These are phyloP conservation scores for Hypanus sabinus DNA, from an alignment of 2,113 vertebrate species.

Conservation along the genomic window DNA sequence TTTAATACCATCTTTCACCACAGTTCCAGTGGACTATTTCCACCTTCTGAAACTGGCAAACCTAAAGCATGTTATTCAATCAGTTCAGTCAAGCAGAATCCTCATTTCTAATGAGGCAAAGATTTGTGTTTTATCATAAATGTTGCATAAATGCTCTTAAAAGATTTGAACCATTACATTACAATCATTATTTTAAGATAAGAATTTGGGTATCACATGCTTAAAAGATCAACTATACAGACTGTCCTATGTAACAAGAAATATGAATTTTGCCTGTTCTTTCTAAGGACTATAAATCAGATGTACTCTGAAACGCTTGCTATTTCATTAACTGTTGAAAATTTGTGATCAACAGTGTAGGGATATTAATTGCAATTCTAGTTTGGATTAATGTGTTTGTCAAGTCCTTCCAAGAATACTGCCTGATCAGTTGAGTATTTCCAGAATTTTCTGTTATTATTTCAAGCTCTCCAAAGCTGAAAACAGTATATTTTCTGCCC, in stretches of 20 bases:
- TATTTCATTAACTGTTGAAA: not conserved
- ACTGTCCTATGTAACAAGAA: not conserved
- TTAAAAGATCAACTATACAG: not conserved
- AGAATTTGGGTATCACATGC: not conserved
- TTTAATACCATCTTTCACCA: conserved; percentile 18
- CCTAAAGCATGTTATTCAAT: conserved; percentile 9
- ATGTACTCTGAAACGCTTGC: not conserved
- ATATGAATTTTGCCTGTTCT: not conserved
- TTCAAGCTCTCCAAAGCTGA: not conserved
- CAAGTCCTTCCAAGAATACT: not conserved
- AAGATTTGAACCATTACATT: not conserved
- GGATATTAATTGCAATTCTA: not conserved
- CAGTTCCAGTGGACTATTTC: conserved; percentile 14
- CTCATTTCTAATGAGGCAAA: conserved; percentile 17
- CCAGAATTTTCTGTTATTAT: too few species aligned
- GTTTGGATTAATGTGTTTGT: not conserved
- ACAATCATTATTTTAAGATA: not conserved
- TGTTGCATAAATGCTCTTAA: not conserved
- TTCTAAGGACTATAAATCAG: not conserved
- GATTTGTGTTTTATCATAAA: conserved; percentile 6
- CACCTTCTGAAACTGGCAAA: conserved; percentile 18
- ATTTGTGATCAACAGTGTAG: conserved; percentile 1
- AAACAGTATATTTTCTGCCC: not conserved
- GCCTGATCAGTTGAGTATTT: too few species aligned
- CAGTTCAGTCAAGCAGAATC: conserved; percentile 20